Evolutionary conservation across 1,140 invertebrate genomes (phyloP), one percentile per base, ranked within the genome.

Genomic region (Eupristina koningsbergeri): DNA sequence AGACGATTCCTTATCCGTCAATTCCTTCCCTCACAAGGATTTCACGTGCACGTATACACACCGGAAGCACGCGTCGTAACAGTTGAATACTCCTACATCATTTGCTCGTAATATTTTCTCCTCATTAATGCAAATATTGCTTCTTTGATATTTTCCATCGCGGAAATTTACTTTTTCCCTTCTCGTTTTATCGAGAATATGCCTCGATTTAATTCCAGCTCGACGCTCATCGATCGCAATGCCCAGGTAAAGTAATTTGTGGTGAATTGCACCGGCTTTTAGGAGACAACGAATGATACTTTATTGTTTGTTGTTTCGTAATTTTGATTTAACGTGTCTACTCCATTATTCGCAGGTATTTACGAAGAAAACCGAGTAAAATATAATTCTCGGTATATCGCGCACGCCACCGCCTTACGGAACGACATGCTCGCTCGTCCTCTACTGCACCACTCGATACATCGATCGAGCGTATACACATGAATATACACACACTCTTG

Each of bases 391-490:
- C 29, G 29, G 3, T 81, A 82, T 84, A 58, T 61, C 34, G 69
- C 26, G 34, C 39, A 6, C 19, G 39, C 22, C 41, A 69, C 36
- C 41, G 36, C 34, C 19, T n/a, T 73, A 36, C n/a, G 8, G 22
- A 75, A 19, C 45, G 41, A 47, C 47, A 8, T 17, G 11, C 29
- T 26, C n/a, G 19, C 17, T 9, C 9, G 29, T 0, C 73, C 1
- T 17, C 17, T 15, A 53, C 22, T 34, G 53, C 53, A 86, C 84
- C 85, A 89, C 83, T 90, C 90, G 88, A 90, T 91, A 89, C 89
- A 92, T 92, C 88, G 90, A 92, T 91, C 88, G 80, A 64, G 41
- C 11, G 41, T 81, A n/a, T n/a, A n/a, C n/a, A n/a, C n/a, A n/a
- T n/a, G n/a, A n/a, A n/a, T n/a, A n/a, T n/a, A n/a, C n/a, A 64